These are phyloP conservation scores for Hoplias malabaricus DNA, from an alignment of 2,113 vertebrate genomes.

Conservation along the genomic window DNA sequence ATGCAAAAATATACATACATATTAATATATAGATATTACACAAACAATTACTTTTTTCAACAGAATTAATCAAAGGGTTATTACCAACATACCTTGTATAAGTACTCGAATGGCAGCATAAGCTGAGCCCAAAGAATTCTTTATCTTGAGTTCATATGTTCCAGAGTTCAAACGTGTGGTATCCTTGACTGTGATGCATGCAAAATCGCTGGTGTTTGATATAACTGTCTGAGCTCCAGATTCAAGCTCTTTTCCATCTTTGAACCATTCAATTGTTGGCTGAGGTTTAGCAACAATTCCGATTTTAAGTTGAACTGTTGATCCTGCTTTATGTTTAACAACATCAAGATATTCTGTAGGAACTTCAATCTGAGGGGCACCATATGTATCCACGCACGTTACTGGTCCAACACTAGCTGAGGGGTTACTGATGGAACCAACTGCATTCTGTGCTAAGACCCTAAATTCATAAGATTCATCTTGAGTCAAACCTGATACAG, in stretches of 20 bases:
- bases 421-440: conserved; percentile 93
- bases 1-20: neutral
- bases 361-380: conserved; percentile 91
- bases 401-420: conserved; percentile 86
- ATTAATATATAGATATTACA: neutral
- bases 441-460: conserved; percentile 90
- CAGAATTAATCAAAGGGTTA: neutral
- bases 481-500: conserved; percentile 87
- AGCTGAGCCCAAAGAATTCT: conserved; percentile 92
- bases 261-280: conserved; percentile 94
- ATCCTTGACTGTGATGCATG: conserved; percentile 87
- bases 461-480: conserved; percentile 93
- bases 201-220: conserved; percentile 84
- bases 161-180: conserved; percentile 88
- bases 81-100: conserved; percentile 86
- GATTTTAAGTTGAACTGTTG: conserved; percentile 85
- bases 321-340: conserved; percentile 88
- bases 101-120: conserved; percentile 84
- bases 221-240: conserved; percentile 78
- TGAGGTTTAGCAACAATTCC: conserved; percentile 92
- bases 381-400: conserved; percentile 91
- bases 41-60: neutral
- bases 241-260: conserved; percentile 87
- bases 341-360: conserved; percentile 89
- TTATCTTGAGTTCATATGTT: conserved; percentile 90